phyloP scores from a whole-genome alignment of 2,888 invertebrate genomes.

The Drosophila mimica region DNA sequence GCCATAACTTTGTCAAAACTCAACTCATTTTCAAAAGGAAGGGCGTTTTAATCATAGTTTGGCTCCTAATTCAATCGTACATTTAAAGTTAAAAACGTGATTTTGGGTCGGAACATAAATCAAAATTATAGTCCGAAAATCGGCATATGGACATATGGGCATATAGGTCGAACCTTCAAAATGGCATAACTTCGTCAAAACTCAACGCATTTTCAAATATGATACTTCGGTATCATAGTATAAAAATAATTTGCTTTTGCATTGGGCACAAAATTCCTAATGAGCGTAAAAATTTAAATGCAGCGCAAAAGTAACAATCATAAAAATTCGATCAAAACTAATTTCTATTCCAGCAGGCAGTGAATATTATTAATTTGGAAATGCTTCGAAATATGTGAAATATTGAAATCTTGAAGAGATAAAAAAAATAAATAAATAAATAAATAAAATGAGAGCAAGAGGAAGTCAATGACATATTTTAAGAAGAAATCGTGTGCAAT shows the following conservation, averaged over 20 bases:
- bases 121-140: no score
- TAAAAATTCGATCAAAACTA: conserved; percentile 6
- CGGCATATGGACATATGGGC: no score
- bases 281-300: neutral
- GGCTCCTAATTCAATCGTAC: no score
- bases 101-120: no score
- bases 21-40: no score
- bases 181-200: no score
- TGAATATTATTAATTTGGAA: neutral
- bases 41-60: no score
- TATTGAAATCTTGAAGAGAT: conserved; percentile 11
- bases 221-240: no score
- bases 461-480: conserved; percentile 41
- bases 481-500: neutral
- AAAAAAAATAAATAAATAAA: neutral
- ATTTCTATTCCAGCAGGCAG: conserved; percentile 11
- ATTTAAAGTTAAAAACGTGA: no score
- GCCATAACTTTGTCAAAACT: no score
- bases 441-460: neutral
- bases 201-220: no score
- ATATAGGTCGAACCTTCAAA: no score
- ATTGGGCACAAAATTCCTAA: neutral
- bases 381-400: neutral
- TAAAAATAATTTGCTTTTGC: neutral
- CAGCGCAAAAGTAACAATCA: neutral